These are phyloP conservation scores for Papilio protenor DNA, from an alignment of 2,888 invertebrate species.

Conservation along the genomic window DNA sequence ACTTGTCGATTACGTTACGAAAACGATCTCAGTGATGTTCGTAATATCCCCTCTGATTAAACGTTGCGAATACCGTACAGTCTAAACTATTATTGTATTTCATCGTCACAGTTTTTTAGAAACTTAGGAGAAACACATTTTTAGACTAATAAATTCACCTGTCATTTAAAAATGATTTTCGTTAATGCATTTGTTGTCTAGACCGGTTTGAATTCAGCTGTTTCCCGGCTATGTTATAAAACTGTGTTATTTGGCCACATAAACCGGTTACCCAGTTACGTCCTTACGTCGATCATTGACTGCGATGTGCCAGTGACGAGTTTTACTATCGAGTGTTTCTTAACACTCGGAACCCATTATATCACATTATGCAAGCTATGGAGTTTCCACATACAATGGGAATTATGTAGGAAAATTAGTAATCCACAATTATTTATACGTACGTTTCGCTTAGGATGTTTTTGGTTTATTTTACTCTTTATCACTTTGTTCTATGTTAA, in stretches of 20 bases:
- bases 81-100: background rate
- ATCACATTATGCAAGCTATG: conserved; percentile 39
- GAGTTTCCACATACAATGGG: conserved; percentile 24
- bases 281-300: conserved; percentile 41
- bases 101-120: background rate
- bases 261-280: conserved; percentile 41
- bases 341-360: conserved; percentile 34
- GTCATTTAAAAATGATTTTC: background rate
- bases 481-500: no score
- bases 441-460: background rate
- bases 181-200: background rate
- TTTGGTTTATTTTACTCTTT: no score
- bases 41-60: no score
- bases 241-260: conserved; percentile 38
- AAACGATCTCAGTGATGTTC: no score
- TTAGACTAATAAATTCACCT: background rate
- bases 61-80: no score
- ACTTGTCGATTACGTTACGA: no score
- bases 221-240: conserved; percentile 19
- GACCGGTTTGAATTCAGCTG: background rate
- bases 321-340: conserved; percentile 36
- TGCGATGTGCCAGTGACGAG: conserved; percentile 35
- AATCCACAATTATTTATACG: background rate
- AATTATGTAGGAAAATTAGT: background rate
- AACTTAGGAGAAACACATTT: no score